Evolutionary conservation across 2,888 invertebrate species (phyloP).

Genomic region (Asteroscopus sphinx): DNA sequence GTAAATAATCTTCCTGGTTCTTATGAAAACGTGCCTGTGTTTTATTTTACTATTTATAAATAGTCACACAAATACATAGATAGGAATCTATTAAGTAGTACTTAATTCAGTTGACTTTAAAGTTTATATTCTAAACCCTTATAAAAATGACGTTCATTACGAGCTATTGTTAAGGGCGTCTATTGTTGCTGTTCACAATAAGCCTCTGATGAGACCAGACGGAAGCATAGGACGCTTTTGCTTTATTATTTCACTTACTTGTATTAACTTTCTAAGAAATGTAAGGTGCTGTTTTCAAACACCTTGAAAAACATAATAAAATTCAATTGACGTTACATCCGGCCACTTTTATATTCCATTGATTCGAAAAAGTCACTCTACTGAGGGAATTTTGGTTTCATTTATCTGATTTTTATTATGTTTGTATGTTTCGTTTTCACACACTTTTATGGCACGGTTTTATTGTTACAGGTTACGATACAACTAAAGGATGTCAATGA

Average conservation of each 20-base stretch:
- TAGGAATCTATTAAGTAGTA: slow-evolving; percentile 11
- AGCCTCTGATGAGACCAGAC: slow-evolving; percentile 62
- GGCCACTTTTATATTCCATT: slow-evolving; percentile 31
- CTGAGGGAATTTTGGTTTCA: slow-evolving; percentile 35
- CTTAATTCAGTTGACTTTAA: slow-evolving; percentile 34
- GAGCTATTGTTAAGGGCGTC: slow-evolving; percentile 66
- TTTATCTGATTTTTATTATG: slow-evolving; percentile 41
- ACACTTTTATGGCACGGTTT: slow-evolving; percentile 45
- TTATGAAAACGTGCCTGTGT: too few relatives aligned
- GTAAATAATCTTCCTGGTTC: neutral
- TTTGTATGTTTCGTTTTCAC: slow-evolving; percentile 45
- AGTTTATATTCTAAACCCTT: slow-evolving; percentile 49
- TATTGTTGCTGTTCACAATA: slow-evolving; percentile 69
- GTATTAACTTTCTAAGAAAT: slow-evolving; percentile 37
- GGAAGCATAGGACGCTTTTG: slow-evolving; percentile 42
- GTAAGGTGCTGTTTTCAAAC: slow-evolving; percentile 22
- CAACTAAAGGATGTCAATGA: slow-evolving; percentile 97
- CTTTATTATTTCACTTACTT: slow-evolving; percentile 43
- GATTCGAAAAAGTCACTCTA: slow-evolving; percentile 23
- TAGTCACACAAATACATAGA: slow-evolving; percentile 5
- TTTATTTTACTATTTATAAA: too few relatives aligned
- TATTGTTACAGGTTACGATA: slow-evolving; percentile 93
- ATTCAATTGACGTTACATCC: slow-evolving; percentile 37
- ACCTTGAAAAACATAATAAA: slow-evolving; percentile 31
- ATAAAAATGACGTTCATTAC: slow-evolving; percentile 64